Evolutionary conservation across 2,888 invertebrate genomes (phyloP), one percentile per base, ranked within the genome.

Genomic region (Chymomyza procnemis): DNA sequence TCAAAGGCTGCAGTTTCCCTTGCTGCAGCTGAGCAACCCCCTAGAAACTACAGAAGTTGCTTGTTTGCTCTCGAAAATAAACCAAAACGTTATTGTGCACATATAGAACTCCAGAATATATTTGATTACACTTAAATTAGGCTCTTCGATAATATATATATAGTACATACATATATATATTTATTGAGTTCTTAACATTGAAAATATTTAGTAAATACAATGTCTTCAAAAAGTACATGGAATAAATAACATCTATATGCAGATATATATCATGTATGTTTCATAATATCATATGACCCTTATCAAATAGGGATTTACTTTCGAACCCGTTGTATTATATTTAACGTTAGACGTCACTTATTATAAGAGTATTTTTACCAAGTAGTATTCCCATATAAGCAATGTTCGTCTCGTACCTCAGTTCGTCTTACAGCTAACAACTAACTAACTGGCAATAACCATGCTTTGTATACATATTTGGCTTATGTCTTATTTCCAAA

Each of bases 171-270:
- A 41, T 12, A 12, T 1, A 41, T 12, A 12, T 1, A 12, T 41
- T 2, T 41, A 14, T 41, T 9, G 12, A 1, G 9, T 41, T 12
- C 34, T 41, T 41, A 41, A 41, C 34, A 41, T 41, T 12, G 9
- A 41, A 41, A 12, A 41, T 41, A 12, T 41, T 12, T 41, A 26
- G 34, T 41, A 41, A 41, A 41, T 41, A 41, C 12, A 12, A 41
- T 14, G 34, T 19, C 21, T 14, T 69, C 69, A 19, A 72, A 74
- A 74, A 65, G 50, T 69, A 65, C 22, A 69, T 16, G 34, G 12
- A 12, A 9, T 41, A 41, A 41, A 41, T 9, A 41, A 41, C 34
- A 41, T 12, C 3, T 41, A 26, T 2, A 8, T 26, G 8, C 5
- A 26, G 4, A 6, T 5, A 6, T 26, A 26, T 22, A 22, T 22